Conservation (phyloP, 2,888 invertebrate species). For the Sesia bembeciformis region DNA sequence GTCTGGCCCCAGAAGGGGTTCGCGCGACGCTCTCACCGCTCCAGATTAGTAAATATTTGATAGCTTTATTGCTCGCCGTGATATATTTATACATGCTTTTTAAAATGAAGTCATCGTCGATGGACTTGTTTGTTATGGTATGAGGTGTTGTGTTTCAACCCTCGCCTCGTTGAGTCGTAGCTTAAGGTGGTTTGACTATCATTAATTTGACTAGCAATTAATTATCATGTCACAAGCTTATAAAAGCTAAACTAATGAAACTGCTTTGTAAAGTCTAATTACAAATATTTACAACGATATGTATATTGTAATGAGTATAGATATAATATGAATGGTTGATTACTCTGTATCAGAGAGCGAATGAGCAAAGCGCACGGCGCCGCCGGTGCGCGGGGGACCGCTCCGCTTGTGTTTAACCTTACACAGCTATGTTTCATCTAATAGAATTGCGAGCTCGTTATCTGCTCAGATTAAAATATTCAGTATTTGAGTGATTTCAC, state of each 20-base stretch:
- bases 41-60: conserved; percentile 75
- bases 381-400: conserved; percentile 29
- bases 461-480: conserved; percentile 75
- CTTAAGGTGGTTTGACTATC: too few species aligned
- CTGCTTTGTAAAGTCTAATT: not conserved
- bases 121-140: conserved; percentile 14
- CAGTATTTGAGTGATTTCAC: conserved; percentile 76
- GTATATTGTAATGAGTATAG: not conserved
- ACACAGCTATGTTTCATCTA: conserved; percentile 69
- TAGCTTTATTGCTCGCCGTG: conserved; percentile 70
- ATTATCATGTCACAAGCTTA: too few species aligned
- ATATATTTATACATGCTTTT: conserved; percentile 63
- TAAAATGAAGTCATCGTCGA: conserved; percentile 37
- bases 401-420: conserved; percentile 50
- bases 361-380: conserved; percentile 9
- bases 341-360: not conserved
- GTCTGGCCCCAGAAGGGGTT: conserved; percentile 67
- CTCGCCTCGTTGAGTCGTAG: too few species aligned
- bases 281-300: not conserved
- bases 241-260: too few species aligned
- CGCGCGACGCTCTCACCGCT: conserved; percentile 59
- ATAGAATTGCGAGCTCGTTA: conserved; percentile 74
- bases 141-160: too few species aligned
- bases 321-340: not conserved
- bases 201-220: too few species aligned